These are phyloP conservation scores for Drosophila recens DNA, from an alignment of 2,888 invertebrate genomes.

Conservation along the genomic window DNA sequence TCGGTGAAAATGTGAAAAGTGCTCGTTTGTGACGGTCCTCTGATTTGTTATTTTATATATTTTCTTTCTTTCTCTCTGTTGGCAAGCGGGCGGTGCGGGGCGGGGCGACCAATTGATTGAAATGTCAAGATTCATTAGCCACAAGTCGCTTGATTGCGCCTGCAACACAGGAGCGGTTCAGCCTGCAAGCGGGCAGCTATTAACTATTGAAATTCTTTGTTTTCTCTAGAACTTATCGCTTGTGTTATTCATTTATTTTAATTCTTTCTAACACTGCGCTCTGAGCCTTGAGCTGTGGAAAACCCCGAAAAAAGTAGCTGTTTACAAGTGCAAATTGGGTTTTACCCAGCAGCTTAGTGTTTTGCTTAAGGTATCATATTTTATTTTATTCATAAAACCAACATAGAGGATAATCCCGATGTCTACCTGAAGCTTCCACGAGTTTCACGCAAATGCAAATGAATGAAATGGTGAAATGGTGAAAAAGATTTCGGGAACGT, in stretches of 20 bases:
- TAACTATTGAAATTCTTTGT: background rate
- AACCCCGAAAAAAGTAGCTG: constrained; percentile 37
- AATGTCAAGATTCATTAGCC: constrained; percentile 81
- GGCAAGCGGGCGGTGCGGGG: background rate
- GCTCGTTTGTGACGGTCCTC: constrained; percentile 23
- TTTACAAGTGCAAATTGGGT: constrained; percentile 68
- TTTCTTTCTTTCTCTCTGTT: background rate
- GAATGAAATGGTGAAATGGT: constrained; percentile 63
- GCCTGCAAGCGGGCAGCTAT: constrained; percentile 29
- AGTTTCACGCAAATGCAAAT: constrained; percentile 62
- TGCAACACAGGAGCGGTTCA: constrained; percentile 52
- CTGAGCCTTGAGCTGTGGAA: constrained; percentile 36
- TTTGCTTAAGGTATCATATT: constrained; percentile 22
- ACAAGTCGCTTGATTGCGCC: constrained; percentile 32
- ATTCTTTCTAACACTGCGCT: constrained; percentile 12
- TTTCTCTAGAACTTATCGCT: background rate
- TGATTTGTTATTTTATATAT: background rate
- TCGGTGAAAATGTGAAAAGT: constrained; percentile 45
- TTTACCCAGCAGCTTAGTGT: constrained; percentile 39
- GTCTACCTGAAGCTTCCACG: constrained; percentile 59
- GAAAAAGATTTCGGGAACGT: constrained; percentile 24
- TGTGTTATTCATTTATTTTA: background rate
- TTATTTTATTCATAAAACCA: constrained; percentile 62
- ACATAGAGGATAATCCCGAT: constrained; percentile 43
- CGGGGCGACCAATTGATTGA: constrained; percentile 69